A percentile compares a stretch with the other conserved stretches of the same genome.
Conservation (phyloP, 2,797 vertebrate species). For the Antrozous pallidus region DNA sequence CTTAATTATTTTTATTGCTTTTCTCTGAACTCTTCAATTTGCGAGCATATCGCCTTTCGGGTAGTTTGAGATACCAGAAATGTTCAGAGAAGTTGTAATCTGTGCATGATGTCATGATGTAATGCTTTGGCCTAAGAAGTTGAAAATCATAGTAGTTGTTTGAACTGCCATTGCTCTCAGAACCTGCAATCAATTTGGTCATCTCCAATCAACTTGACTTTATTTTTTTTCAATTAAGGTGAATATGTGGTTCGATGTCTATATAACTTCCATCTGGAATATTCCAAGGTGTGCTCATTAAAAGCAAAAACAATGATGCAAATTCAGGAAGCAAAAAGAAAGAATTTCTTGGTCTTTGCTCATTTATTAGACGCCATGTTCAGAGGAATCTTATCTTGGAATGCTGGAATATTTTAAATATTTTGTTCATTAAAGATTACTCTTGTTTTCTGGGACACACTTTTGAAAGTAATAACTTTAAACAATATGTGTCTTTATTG, state of each 20-base stretch:
- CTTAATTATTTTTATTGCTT: constrained; percentile 77
- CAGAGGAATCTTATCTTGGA: not conserved
- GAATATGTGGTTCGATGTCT: constrained; percentile 49
- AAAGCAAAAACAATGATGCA: constrained; percentile 15
- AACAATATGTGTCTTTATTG: too few species aligned
- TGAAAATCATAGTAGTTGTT: constrained; percentile 55
- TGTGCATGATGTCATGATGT: constrained; percentile 69
- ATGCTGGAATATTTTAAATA: not conserved
- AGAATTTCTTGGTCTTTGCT: not conserved
- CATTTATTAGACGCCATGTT: not conserved
- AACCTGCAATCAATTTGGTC: constrained; percentile 47
- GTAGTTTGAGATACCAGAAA: constrained; percentile 63
- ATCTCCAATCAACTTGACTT: constrained; percentile 58
- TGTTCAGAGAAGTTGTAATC: constrained; percentile 70
- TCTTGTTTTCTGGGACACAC: not conserved
- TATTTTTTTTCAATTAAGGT: constrained; percentile 40
- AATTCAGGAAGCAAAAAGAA: not conserved
- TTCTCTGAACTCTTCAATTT: constrained; percentile 75
- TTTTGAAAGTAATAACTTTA: not conserved
- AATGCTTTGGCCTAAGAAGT: constrained; percentile 64
- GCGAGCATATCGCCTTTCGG: constrained; percentile 56
- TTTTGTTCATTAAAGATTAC: not conserved
- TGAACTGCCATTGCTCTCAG: constrained; percentile 45
- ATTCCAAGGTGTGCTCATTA: not conserved
- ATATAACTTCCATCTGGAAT: constrained; percentile 25